These are phyloP conservation scores for Drosophila histrio DNA, from an alignment of 2,888 invertebrate genomes.

Conservation along the genomic window DNA sequence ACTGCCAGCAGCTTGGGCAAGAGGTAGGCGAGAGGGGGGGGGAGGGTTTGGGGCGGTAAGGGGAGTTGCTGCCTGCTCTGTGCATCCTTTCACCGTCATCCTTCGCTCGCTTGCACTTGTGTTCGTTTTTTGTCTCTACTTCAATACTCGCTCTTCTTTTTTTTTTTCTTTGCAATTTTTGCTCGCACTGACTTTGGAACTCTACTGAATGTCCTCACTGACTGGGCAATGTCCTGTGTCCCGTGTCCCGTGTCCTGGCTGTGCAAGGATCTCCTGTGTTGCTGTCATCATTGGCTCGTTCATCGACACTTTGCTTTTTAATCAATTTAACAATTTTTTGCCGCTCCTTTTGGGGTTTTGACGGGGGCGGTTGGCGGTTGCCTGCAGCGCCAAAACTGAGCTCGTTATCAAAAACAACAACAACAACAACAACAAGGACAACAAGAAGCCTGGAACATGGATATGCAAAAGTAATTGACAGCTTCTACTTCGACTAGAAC, in stretches of 20 bases:
- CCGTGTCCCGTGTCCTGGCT: conserved; percentile 3
- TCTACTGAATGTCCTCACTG: conserved; percentile 41
- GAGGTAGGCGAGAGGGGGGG: not conserved
- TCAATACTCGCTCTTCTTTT: conserved; percentile 5
- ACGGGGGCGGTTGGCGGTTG: not conserved
- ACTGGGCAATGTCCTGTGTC: conserved; percentile 7
- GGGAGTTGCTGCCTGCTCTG: not conserved
- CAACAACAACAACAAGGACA: conserved; percentile 20
- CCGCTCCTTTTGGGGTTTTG: not conserved
- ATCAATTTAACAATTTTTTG: conserved; percentile 80
- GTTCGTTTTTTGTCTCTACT: conserved; percentile 7
- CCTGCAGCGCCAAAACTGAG: conserved; percentile 26
- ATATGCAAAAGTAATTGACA: conserved; percentile 76
- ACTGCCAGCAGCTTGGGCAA: not conserved
- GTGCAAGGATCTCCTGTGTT: conserved; percentile 18
- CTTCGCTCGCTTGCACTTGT: conserved; percentile 28
- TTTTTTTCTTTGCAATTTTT: conserved; percentile 1
- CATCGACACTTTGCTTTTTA: conserved; percentile 81
- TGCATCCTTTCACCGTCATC: conserved; percentile 22
- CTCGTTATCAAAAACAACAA: conserved; percentile 45
- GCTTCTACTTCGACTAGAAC: conserved; percentile 31
- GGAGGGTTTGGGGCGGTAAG: not conserved
- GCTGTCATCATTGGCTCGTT: conserved; percentile 79
- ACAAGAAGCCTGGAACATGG: conserved; percentile 22
- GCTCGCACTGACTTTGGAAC: conserved; percentile 53